These are phyloP conservation scores for Thysanoteuthis rhombus DNA, from an alignment of 2,888 invertebrate genomes.

Conservation along the genomic window DNA sequence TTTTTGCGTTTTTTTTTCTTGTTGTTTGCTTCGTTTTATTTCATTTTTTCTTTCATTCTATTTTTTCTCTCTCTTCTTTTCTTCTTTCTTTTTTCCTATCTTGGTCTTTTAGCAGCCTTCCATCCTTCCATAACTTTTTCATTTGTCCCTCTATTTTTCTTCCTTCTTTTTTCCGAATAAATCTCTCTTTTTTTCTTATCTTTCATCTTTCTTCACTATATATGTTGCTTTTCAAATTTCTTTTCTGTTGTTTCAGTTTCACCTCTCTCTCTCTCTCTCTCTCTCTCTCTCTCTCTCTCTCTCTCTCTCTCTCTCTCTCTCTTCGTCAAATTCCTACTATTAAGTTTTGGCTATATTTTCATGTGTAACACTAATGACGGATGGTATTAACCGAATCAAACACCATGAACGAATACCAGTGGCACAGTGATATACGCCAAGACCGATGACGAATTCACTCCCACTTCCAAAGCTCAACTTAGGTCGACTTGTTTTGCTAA, in stretches of 20 bases:
- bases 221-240: no score
- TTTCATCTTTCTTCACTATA: no score
- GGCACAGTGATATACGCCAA: no score
- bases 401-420: no score
- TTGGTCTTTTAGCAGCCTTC: neutral
- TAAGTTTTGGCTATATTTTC: no score
- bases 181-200: neutral
- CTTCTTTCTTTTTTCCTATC: neutral
- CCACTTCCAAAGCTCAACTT: no score
- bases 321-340: no score
- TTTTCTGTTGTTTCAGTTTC: neutral
- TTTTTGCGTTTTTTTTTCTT: neutral
- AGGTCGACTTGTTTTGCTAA: no score
- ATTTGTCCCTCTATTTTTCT: neutral
- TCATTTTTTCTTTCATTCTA: neutral
- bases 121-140: neutral
- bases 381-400: no score
- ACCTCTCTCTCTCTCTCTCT: neutral
- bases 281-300: neutral
- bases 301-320: neutral
- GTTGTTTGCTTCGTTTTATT: neutral
- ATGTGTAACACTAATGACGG: no score
- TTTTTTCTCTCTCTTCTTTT: neutral
- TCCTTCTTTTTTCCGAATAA: neutral
- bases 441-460: no score